Percentiles rank a stretch among this genome's conserved stretches.
Evolutionary conservation across 2,888 invertebrate genomes (phyloP).

Genomic region (Polymixis lichenea): DNA sequence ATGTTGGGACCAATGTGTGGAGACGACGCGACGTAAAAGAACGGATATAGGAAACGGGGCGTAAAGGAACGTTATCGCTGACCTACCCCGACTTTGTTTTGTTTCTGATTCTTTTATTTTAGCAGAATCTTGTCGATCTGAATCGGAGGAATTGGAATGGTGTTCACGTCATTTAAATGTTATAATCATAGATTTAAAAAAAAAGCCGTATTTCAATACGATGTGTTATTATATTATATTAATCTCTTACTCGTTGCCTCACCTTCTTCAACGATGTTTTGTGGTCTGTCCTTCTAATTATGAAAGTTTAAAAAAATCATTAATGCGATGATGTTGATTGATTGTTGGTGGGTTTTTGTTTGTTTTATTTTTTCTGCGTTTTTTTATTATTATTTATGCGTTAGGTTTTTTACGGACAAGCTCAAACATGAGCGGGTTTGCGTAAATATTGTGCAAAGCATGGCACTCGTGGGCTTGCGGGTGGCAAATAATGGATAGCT

Average conservation of each 20-base stretch:
- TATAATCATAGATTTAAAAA: neutral
- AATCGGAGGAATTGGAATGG: conserved; percentile 21
- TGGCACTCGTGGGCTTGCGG: too few species aligned
- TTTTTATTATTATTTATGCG: too few species aligned
- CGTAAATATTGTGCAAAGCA: too few species aligned
- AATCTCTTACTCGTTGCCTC: neutral
- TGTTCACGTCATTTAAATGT: neutral
- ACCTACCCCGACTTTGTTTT: conserved; percentile 37
- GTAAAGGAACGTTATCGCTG: conserved; percentile 32
- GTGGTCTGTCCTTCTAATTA: neutral
- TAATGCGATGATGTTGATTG: neutral
- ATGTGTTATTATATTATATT: neutral
- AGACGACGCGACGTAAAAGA: conserved; percentile 21
- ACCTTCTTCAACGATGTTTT: neutral
- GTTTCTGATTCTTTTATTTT: conserved; percentile 35
- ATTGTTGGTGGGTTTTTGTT: too few species aligned
- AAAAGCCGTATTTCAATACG: too few species aligned
- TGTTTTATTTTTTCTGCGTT: too few species aligned
- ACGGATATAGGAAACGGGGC: conserved; percentile 41
- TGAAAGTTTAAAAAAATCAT: neutral
- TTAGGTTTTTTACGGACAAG: neutral
- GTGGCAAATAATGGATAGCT: too few species aligned
- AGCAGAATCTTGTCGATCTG: conserved; percentile 16
- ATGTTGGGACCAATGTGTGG: neutral
- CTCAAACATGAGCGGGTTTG: neutral